Base-by-base conservation (phyloP, 2,113 vertebrate species). In the Tupaia tana region DNA sequence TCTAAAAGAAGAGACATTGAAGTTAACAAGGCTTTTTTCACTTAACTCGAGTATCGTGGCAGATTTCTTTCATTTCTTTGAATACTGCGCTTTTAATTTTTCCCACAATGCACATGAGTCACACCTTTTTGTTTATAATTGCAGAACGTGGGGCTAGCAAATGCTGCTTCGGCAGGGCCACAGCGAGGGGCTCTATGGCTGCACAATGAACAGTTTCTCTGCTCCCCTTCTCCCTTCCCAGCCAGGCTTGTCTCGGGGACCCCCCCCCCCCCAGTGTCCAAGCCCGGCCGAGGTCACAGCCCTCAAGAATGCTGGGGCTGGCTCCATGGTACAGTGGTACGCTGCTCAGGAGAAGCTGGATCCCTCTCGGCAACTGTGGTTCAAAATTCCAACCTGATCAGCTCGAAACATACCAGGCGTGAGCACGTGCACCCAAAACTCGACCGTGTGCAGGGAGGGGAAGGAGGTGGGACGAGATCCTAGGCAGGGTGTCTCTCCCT, bases 181-280 rank as follows among this genome's bases (percentile, higher is more conserved):
- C 14, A 22, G 66, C 14, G 0, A 6, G 82, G 31, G 3, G 0
- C 70, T 34, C 0, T 0, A n/a, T 11, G 52, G n/a, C 24, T 3
- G 2, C 29, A 27, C 11, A 15, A 1, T 15, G 12, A 86, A 43
- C 52, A 1, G 16, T 27, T 52, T 64, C 61, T 89, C 78, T 70
- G 54, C 22, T 14, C 11, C 58, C 31, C 16, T 24, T 71, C 19
- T 64, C 73, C 74, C 43, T 64, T 27, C 71, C 83, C 56, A 31
- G 43, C 79, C 82, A 64, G 27, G 66, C 24, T 86, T 31, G 24
- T 25, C 77, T 86, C 22, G 14, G 0, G 31, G 31, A 70, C 61
- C 6, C 59, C 25, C 2, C 31, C 43, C 4, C 59, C 25, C 2
- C 31, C 6, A 22, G 18, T 10, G 3, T 9, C 79, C 70, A 89